Percentiles rank a stretch among this genome's conserved stretches.
Conservation (phyloP, 1,140 invertebrate species). For the Arctopsyche grandis region DNA sequence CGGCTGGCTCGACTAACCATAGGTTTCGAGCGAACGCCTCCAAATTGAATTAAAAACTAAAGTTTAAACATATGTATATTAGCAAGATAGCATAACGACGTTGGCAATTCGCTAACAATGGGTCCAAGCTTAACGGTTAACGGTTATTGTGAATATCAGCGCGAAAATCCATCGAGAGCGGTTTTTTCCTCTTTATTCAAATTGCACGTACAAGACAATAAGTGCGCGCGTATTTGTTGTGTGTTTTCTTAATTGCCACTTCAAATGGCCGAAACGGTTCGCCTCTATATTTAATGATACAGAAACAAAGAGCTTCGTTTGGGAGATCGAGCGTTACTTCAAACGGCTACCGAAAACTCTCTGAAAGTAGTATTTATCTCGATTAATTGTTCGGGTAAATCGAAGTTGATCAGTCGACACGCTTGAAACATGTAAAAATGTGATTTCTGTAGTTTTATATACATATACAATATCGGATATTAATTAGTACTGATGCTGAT, state of each 20-base stretch:
- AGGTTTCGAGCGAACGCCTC: constrained; percentile 15
- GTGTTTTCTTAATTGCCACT: constrained; percentile 39
- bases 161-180: background rate
- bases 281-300: constrained; percentile 43
- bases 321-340: background rate
- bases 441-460: too few relatives aligned
- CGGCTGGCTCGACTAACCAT: constrained; percentile 6
- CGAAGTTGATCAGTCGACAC: too few relatives aligned
- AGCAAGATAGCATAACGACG: constrained; percentile 26
- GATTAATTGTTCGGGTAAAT: too few relatives aligned
- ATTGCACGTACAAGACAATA: background rate
- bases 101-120: constrained; percentile 6
- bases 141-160: constrained; percentile 5
- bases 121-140: background rate
- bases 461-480: too few relatives aligned
- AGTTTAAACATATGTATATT: constrained; percentile 36
- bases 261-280: constrained; percentile 38
- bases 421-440: too few relatives aligned
- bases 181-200: background rate
- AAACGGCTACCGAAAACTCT: too few relatives aligned
- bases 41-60: constrained; percentile 26
- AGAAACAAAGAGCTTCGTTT: constrained; percentile 37
- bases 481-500: too few relatives aligned
- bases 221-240: constrained; percentile 3
- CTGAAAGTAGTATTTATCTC: too few relatives aligned